These are phyloP conservation scores for Cephus runcator DNA, from an alignment of 2,888 invertebrate species.

Conservation along the genomic window DNA sequence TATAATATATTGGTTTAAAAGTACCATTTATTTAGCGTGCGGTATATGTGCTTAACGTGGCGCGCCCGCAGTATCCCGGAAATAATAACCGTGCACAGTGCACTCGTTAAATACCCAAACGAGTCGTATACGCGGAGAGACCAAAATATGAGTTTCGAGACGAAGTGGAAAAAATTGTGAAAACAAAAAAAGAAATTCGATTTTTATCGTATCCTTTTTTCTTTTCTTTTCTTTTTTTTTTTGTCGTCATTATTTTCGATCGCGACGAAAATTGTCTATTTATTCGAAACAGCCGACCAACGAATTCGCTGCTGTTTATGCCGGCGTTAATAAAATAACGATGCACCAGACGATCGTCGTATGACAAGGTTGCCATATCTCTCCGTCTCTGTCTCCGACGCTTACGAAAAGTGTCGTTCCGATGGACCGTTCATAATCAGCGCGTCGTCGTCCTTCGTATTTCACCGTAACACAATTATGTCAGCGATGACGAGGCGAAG, in stretches of 20 bases:
- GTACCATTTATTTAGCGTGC: conserved; percentile 62
- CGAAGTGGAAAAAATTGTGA: fast-evolving
- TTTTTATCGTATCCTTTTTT: too few species aligned
- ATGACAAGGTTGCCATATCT: not conserved
- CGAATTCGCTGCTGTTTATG: not conserved
- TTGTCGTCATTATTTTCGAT: not conserved
- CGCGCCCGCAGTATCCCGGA: conserved; percentile 33
- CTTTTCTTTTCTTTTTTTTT: fast-evolving
- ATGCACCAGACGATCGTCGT: not conserved
- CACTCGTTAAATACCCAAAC: not conserved
- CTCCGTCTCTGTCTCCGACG: not conserved
- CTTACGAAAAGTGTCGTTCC: not conserved
- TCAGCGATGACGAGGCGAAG: conserved; percentile 7
- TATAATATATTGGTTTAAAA: conserved; percentile 62
- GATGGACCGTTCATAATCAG: not conserved
- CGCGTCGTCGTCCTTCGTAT: conserved; percentile 5
- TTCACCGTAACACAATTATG: conserved; percentile 9
- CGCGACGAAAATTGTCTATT: not conserved
- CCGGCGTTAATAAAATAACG: not conserved
- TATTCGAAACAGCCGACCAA: not conserved
- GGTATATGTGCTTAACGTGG: conserved; percentile 43
- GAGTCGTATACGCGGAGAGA: fast-evolving
- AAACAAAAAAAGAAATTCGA: too few species aligned
- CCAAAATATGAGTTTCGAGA: not conserved
- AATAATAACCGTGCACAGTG: conserved; percentile 52